These are phyloP conservation scores for Opisthocomus hoazin DNA, from an alignment of 2,113 vertebrate species.

Conservation along the genomic window DNA sequence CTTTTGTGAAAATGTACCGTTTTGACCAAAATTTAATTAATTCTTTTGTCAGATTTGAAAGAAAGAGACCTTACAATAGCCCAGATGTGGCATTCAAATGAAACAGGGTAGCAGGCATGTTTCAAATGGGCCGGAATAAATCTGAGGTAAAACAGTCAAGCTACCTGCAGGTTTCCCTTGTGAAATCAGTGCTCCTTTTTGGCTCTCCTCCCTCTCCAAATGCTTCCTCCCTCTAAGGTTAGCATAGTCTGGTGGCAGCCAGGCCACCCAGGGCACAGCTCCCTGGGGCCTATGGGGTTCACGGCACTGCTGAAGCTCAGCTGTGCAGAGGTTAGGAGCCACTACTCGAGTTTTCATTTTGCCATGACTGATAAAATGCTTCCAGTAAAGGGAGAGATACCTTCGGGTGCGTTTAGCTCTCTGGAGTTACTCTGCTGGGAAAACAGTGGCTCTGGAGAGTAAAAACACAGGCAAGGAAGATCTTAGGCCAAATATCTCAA, in stretches of 20 bases:
- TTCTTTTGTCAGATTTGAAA: background rate
- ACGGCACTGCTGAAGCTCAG: background rate
- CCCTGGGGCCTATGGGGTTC: background rate
- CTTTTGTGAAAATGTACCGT: background rate
- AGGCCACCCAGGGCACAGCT: background rate
- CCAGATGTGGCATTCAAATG: background rate
- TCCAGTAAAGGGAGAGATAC: background rate
- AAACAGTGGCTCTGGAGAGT: background rate
- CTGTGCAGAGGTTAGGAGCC: background rate
- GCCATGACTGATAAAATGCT: background rate
- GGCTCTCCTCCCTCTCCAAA: background rate
- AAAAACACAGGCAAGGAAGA: background rate
- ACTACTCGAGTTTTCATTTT: background rate
- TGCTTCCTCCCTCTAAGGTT: background rate
- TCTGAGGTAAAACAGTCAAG: background rate
- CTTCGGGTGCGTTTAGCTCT: background rate
- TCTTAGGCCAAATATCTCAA: background rate
- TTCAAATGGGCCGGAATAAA: background rate
- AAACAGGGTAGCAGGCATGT: background rate
- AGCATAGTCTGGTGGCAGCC: rapidly evolving
- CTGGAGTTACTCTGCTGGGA: background rate
- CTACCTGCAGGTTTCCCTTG: background rate
- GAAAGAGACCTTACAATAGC: background rate
- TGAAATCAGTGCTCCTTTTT: background rate
- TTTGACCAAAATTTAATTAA: background rate